Conservation (phyloP, 1,140 invertebrate species). For the Hestina assimilis region DNA sequence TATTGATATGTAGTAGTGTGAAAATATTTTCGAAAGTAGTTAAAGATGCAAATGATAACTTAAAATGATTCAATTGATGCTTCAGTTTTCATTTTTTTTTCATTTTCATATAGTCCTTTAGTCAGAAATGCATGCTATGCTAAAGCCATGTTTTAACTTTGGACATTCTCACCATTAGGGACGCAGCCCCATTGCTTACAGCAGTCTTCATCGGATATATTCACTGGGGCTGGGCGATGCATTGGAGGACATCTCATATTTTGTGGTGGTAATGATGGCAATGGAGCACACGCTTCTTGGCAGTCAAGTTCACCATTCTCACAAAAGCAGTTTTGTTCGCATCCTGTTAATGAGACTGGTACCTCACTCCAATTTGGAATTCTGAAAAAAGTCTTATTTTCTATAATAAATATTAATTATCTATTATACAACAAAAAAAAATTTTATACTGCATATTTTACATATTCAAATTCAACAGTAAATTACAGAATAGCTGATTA, state of each 20-base stretch:
- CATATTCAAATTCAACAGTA: too few relatives aligned
- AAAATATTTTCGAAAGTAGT: too few relatives aligned
- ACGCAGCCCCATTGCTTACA: slow-evolving; percentile 86
- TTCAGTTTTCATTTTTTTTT: too few relatives aligned
- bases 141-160: too few relatives aligned
- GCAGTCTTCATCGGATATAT: slow-evolving; percentile 88
- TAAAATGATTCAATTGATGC: too few relatives aligned
- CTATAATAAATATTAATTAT: background rate
- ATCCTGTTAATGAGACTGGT: slow-evolving; percentile 83
- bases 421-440: background rate
- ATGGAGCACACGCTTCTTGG: slow-evolving; percentile 86
- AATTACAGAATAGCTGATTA: too few relatives aligned
- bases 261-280: slow-evolving; percentile 85
- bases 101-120: too few relatives aligned
- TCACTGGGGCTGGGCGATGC: slow-evolving; percentile 81
- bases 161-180: slow-evolving; percentile 59
- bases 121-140: too few relatives aligned
- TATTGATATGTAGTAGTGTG: too few relatives aligned
- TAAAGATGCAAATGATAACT: too few relatives aligned
- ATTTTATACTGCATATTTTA: too few relatives aligned
- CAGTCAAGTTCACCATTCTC: slow-evolving; percentile 92
- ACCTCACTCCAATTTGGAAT: slow-evolving; percentile 85
- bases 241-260: slow-evolving; percentile 84
- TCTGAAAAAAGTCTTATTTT: slow-evolving; percentile 34
- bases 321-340: slow-evolving; percentile 91